Evolutionary conservation across 2,113 vertebrate species (phyloP).

Genomic region (Gallinago paraguaiae): DNA sequence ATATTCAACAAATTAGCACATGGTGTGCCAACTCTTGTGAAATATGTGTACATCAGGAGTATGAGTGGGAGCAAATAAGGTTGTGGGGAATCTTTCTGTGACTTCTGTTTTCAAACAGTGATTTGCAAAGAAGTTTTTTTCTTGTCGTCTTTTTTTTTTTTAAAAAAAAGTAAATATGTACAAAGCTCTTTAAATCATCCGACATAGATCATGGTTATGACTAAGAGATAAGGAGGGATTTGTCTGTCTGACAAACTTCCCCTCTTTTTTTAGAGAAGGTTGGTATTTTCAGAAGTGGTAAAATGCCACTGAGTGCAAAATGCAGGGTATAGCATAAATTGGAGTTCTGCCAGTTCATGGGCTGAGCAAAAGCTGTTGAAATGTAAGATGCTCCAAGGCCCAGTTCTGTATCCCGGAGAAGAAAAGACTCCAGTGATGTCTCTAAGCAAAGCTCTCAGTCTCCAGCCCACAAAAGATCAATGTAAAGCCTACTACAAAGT

Average conservation of each 20-base stretch:
- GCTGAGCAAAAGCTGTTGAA: background rate
- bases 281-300: conserved; percentile 50
- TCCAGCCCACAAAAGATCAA: background rate
- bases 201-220: background rate
- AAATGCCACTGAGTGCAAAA: conserved; percentile 36
- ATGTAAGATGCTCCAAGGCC: background rate
- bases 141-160: background rate
- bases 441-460: background rate
- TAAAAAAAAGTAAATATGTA: background rate
- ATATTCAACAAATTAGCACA: background rate
- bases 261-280: background rate
- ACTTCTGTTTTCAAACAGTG: conserved; percentile 31
- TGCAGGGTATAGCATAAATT: background rate
- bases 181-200: background rate
- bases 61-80: conserved; percentile 13
- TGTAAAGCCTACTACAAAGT: background rate
- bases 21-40: background rate
- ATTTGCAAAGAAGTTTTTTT: background rate
- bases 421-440: background rate
- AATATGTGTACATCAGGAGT: background rate
- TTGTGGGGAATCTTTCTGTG: background rate
- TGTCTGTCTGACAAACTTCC: conserved; percentile 47
- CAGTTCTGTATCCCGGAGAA: background rate
- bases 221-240: conserved; percentile 51
- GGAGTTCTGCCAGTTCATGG: background rate